Evolutionary conservation across 2,797 vertebrate genomes (phyloP).

Genomic region (Adrianichthys oophorus): DNA sequence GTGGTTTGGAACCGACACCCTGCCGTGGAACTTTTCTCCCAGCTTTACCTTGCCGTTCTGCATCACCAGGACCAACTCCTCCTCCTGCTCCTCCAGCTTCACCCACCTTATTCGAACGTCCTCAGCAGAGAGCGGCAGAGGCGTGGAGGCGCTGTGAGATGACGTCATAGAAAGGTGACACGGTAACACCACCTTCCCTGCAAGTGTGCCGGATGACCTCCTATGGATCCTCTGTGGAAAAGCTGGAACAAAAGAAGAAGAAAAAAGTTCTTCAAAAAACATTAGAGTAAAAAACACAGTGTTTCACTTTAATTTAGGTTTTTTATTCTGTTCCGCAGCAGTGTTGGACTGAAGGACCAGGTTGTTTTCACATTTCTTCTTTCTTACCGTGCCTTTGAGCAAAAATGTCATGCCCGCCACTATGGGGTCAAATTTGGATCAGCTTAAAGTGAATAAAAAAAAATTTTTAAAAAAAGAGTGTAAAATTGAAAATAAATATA

Average conservation of each 20-base stretch:
- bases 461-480: too few species aligned
- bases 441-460: too few species aligned
- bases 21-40: slow-evolving; percentile 75
- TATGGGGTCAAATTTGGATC: too few species aligned
- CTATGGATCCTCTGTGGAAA: slow-evolving; percentile 25
- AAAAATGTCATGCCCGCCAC: too few species aligned
- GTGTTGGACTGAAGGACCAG: too few species aligned
- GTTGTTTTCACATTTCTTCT: too few species aligned
- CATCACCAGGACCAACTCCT: slow-evolving; percentile 86
- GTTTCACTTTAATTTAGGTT: too few species aligned
- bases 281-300: too few species aligned
- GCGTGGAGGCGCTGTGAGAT: not conserved
- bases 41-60: slow-evolving; percentile 85
- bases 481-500: too few species aligned
- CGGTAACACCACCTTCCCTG: slow-evolving; percentile 80
- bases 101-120: slow-evolving; percentile 92
- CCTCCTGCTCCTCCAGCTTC: slow-evolving; percentile 82
- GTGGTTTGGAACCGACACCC: slow-evolving; percentile 80
- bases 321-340: too few species aligned
- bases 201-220: slow-evolving; percentile 71
- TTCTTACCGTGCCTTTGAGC: too few species aligned
- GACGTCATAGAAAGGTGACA: slow-evolving; percentile 82
- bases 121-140: slow-evolving; percentile 54
- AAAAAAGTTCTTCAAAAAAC: too few species aligned
- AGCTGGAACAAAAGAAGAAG: slow-evolving; percentile 22